Base-by-base conservation (phyloP, 2,113 vertebrate genomes). In the Aspiorhynchus laticeps region DNA sequence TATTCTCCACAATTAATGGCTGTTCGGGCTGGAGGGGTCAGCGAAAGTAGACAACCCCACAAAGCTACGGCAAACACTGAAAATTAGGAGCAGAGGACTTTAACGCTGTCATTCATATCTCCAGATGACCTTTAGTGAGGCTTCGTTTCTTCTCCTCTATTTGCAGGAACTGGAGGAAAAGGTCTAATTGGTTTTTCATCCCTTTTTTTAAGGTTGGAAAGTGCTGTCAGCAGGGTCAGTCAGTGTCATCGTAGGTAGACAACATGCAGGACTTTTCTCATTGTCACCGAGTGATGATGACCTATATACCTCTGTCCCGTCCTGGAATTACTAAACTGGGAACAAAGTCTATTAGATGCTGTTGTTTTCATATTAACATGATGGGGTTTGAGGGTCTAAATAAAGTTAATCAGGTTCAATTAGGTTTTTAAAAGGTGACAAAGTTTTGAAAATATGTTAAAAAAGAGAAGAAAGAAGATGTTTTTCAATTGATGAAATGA, bases 1-100 rank as follows among this genome's bases (percentile, higher is more conserved):
- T 99, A 99, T 98, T 98, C 97, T 97, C 98, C 97, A 98, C 97
- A 99, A 98, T 99, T 99, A 99, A 99, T 98, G 98, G 97, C 97
- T 97, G 97, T 97, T 98, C 97, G 96, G 96, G 96, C 97, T 96
- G 97, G 97, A 98, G 98, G 98, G 97, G 97, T 97, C 33, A 43
- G 96, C 94, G 96, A 24, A 74, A 67, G 26, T 78, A 83, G 83
- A 80, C 98, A 97, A 97, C 98, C 97, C 97, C 96, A 96, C 90
- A 95, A 98, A 98, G 98, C 97, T 98, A 98, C 96, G 95, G 97
- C 97, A 99, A 99, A 99, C 98, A 99, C 96, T 85, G 98, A 97
- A 95, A 98, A 99, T 99, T 98, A 99, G 98, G 97, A 98, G 97
- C 97, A 97, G 97, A 97, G 98, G 98, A 98, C 96, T 98, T 97